These are phyloP conservation scores for Pituophis catenifer DNA, from an alignment of 2,113 vertebrate species.

Conservation along the genomic window DNA sequence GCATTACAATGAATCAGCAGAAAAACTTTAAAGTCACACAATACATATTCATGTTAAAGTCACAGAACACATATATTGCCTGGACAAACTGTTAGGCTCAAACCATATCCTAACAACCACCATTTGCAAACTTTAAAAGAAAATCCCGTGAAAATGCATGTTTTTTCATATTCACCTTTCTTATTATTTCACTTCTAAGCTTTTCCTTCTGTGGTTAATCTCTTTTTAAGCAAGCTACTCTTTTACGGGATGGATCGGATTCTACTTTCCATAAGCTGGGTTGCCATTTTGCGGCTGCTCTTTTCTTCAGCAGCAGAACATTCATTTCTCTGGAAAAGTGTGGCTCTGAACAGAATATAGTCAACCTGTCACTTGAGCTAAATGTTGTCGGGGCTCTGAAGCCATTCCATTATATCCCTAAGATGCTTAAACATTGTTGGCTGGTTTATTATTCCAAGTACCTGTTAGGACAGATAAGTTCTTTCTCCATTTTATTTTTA, in stretches of 20 bases:
- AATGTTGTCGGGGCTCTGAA: slow-evolving; percentile 10
- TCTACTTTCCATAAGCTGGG: neutral
- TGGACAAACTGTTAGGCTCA: too few species aligned
- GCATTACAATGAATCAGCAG: too few species aligned
- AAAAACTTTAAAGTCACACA: too few species aligned
- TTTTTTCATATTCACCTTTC: neutral
- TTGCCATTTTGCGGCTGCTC: neutral
- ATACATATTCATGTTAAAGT: too few species aligned
- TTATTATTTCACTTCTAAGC: neutral
- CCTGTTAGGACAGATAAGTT: neutral
- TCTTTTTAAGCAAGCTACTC: neutral
- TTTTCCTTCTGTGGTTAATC: neutral
- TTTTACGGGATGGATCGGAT: neutral
- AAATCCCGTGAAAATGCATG: neutral
- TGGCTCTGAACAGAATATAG: neutral
- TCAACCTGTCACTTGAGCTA: neutral
- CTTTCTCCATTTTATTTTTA: neutral
- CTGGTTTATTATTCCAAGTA: slow-evolving; percentile 12
- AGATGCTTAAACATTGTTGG: neutral
- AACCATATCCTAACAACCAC: neutral
- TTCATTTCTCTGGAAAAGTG: neutral
- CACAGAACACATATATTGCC: too few species aligned
- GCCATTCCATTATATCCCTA: neutral
- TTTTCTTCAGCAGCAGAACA: neutral
- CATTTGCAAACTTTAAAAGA: neutral